Percentiles rank a stretch among this genome's conserved stretches.
These are phyloP conservation scores for Varanus komodoensis DNA, from an alignment of 2,113 vertebrate genomes.

Conservation along the genomic window DNA sequence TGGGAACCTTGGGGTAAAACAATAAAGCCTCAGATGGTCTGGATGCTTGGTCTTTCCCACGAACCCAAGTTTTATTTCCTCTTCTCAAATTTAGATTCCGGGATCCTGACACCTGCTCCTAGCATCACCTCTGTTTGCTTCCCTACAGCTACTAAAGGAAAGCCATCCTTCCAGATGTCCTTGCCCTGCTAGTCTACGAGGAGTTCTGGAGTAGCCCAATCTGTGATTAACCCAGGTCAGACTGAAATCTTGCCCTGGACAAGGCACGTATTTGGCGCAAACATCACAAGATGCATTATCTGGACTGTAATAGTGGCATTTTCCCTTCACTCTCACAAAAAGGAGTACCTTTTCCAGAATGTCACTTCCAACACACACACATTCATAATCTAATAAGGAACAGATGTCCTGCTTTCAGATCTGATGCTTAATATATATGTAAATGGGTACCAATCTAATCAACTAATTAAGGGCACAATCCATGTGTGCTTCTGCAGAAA, in stretches of 20 bases:
- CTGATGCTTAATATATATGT: not conserved
- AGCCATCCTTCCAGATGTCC: not conserved
- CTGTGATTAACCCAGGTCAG: not conserved
- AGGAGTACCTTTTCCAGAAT: not conserved
- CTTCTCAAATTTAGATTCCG: too few relatives aligned
- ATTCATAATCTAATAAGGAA: not conserved
- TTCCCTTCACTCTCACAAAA: not conserved
- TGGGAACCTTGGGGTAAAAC: too few relatives aligned
- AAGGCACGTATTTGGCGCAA: not conserved
- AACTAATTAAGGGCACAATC: not conserved
- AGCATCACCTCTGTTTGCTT: too few relatives aligned
- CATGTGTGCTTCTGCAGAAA: too few relatives aligned
- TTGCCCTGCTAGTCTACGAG: not conserved
- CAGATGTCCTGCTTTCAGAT: not conserved
- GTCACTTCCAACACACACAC: not conserved
- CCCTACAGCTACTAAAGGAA: too few relatives aligned
- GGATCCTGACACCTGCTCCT: too few relatives aligned
- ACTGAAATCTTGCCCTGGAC: not conserved
- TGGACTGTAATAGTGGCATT: not conserved
- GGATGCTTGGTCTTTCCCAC: too few relatives aligned
- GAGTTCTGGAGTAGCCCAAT: not conserved
- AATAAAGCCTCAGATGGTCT: too few relatives aligned
- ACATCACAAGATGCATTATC: not conserved
- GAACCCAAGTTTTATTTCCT: too few relatives aligned
- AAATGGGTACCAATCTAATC: not conserved